Conservation (phyloP, 2,888 invertebrate species). For the Atrina japonica region DNA sequence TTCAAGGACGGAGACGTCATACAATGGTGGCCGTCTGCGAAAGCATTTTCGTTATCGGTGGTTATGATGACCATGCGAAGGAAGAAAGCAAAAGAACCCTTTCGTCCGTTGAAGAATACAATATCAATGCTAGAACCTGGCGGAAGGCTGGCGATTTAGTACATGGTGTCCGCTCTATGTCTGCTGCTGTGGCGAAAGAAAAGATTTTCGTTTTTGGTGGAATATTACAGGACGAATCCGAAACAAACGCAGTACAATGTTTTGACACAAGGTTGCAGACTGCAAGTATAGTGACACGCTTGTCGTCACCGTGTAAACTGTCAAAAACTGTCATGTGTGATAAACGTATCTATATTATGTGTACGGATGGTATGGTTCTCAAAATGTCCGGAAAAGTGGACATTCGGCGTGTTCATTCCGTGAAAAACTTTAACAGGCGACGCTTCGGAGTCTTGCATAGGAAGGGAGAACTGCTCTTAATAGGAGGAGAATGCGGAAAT, state of each 20-base stretch:
- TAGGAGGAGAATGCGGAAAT: slow-evolving; percentile 61
- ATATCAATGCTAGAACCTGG: slow-evolving; percentile 60
- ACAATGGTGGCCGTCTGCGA: slow-evolving; percentile 68
- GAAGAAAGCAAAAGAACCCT: slow-evolving; percentile 59
- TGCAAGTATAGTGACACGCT: slow-evolving; percentile 51
- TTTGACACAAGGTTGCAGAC: slow-evolving; percentile 61
- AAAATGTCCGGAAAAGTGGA: slow-evolving; percentile 53
- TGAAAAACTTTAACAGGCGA: slow-evolving; percentile 58
- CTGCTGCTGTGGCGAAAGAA: slow-evolving; percentile 62
- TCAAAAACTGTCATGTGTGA: slow-evolving; percentile 62
- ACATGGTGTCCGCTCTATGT: slow-evolving; percentile 59
- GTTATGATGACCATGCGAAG: slow-evolving; percentile 64
- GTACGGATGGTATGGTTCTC: slow-evolving; percentile 63
- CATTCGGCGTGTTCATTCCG: slow-evolving; percentile 51
- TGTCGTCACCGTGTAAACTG: slow-evolving; percentile 62
- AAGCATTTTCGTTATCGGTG: slow-evolving; percentile 61
- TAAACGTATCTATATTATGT: slow-evolving; percentile 60
- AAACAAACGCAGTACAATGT: slow-evolving; percentile 64
- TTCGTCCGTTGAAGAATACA: slow-evolving; percentile 59
- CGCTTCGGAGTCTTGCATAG: slow-evolving; percentile 61
- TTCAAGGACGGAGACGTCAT: slow-evolving; percentile 63
- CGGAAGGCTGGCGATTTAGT: slow-evolving; percentile 50
- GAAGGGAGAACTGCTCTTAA: slow-evolving; percentile 56
- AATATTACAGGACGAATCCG: slow-evolving; percentile 57
- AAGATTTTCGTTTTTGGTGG: slow-evolving; percentile 68